Conservation (phyloP, 2,888 invertebrate genomes). For the Maniola hyperantus region DNA sequence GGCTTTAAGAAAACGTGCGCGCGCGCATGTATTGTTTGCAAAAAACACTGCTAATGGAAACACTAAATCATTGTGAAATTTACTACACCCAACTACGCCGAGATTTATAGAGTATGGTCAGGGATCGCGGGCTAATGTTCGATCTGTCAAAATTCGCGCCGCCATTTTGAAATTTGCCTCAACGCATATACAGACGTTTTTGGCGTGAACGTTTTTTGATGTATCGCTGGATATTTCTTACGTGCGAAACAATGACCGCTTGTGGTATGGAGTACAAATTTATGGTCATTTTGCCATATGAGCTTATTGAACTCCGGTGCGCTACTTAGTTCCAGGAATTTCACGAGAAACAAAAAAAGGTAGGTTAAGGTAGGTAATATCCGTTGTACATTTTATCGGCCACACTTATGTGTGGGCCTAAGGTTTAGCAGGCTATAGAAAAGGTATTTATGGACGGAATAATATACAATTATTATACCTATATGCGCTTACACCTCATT, state of each 20-base stretch:
- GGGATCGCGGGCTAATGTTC: conserved; percentile 28
- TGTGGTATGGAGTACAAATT: conserved; percentile 48
- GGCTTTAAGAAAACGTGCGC: conserved; percentile 22
- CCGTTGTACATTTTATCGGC: conserved; percentile 11
- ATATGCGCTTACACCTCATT: too few relatives aligned
- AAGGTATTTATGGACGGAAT: too few relatives aligned
- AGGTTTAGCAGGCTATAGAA: background rate
- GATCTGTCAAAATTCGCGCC: conserved; percentile 22
- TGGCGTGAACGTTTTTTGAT: conserved; percentile 31
- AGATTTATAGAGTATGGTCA: conserved; percentile 43
- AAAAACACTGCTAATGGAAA: conserved; percentile 40
- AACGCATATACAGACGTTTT: conserved; percentile 21
- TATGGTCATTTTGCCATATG: conserved; percentile 49
- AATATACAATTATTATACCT: too few relatives aligned
- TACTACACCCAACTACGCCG: conserved; percentile 41
- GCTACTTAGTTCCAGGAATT: conserved; percentile 30
- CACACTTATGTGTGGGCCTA: background rate
- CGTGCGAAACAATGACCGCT: conserved; percentile 51
- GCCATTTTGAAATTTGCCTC: conserved; percentile 29
- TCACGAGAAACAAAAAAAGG: conserved; percentile 22
- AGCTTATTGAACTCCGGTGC: conserved; percentile 41
- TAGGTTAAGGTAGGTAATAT: background rate
- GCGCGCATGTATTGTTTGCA: conserved; percentile 31
- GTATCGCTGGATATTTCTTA: conserved; percentile 34
- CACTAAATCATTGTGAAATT: conserved; percentile 44